Evolutionary conservation across 2,113 vertebrate species (phyloP).

Genomic region (Erinaceus europaeus): DNA sequence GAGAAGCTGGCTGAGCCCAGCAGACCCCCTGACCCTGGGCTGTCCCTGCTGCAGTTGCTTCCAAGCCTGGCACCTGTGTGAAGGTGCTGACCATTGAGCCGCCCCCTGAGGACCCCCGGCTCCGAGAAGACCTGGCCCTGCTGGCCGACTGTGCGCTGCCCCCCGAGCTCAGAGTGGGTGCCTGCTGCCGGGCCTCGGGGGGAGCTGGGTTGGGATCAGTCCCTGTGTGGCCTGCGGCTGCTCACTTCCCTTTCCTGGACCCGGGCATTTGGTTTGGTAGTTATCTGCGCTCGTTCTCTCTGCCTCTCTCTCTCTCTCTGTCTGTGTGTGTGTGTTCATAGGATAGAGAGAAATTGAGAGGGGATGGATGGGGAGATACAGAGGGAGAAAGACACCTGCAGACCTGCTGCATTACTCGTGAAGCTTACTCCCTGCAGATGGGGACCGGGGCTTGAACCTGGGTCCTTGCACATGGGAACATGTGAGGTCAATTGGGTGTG

Average conservation of each 20-base stretch:
- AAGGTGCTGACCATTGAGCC: constrained; percentile 95
- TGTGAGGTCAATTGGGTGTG: no score
- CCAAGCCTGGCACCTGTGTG: constrained; percentile 95
- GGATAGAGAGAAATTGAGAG: no score
- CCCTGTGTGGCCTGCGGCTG: background rate
- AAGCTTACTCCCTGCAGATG: no score
- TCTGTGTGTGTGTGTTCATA: no score
- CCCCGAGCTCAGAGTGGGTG: constrained; percentile 88
- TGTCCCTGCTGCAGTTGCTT: constrained; percentile 86
- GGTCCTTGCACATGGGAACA: no score
- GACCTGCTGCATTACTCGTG: no score
- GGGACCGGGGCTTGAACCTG: no score
- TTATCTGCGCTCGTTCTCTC: no score
- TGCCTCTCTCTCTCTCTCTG: no score
- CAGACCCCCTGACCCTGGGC: background rate
- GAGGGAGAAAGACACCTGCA: no score
- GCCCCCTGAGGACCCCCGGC: constrained; percentile 84
- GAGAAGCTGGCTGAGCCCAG: rapidly evolving
- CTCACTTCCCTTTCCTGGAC: background rate
- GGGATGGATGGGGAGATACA: no score
- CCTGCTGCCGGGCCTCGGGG: background rate
- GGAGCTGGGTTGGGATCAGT: background rate
- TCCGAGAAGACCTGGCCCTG: constrained; percentile 93
- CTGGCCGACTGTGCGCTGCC: constrained; percentile 93
- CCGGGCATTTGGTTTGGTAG: background rate